Percentiles rank a stretch among this genome's conserved stretches.
Conservation (phyloP, 1,140 invertebrate genomes). For the Trachelipus rathkii region DNA sequence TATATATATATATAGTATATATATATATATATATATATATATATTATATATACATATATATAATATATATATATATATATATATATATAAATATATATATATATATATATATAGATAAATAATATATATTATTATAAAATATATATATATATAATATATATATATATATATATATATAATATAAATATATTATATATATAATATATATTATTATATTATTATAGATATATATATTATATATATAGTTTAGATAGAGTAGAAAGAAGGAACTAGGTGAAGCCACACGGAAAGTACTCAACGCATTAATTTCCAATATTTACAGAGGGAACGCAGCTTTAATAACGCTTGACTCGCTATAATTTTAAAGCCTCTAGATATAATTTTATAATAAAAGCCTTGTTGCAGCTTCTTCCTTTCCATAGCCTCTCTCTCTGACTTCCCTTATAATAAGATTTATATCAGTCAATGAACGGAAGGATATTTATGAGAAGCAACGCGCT, state of each 20-base stretch:
- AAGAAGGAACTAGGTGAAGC: conserved; percentile 8
- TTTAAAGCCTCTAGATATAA: conserved; percentile 69
- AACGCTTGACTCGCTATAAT: conserved; percentile 66
- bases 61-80: too few species aligned
- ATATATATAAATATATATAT: too few species aligned
- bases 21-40: too few species aligned
- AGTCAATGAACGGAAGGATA: conserved; percentile 46
- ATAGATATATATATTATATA: neutral
- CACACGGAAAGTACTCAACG: conserved; percentile 35
- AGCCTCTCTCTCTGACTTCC: conserved; percentile 64
- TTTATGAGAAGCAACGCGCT: conserved; percentile 47
- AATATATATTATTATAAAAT: too few species aligned
- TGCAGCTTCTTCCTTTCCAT: conserved; percentile 66
- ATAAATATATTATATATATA: neutral
- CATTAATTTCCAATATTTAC: conserved; percentile 56
- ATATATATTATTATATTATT: neutral
- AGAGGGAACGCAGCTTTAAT: conserved; percentile 58
- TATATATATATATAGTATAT: too few species aligned
- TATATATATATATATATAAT: too few species aligned
- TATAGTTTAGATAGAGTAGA: conserved; percentile 18
- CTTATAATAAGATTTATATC: conserved; percentile 43
- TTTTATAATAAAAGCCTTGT: conserved; percentile 69
- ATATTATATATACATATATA: too few species aligned
- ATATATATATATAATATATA: too few species aligned
- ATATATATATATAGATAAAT: too few species aligned